Percentiles rank a stretch among this genome's conserved stretches.
phyloP scores from a whole-genome alignment of 2,888 invertebrate genomes.

The Lochmaea crataegi region DNA sequence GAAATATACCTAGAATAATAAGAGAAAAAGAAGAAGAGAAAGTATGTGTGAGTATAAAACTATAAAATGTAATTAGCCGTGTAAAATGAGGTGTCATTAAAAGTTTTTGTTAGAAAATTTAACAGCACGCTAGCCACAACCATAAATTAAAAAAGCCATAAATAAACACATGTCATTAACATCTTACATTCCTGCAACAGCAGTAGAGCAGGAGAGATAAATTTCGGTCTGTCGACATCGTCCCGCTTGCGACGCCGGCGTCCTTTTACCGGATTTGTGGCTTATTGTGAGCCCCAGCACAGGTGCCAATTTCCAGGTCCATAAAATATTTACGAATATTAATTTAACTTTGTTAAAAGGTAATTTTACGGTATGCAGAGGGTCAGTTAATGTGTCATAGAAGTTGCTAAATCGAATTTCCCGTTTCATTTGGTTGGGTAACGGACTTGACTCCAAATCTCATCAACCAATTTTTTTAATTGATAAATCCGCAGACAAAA shows the following conservation, averaged over 20 bases:
- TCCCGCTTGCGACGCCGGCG: neutral
- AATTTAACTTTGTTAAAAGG: slow-evolving; percentile 46
- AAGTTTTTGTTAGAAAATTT: slow-evolving; percentile 2
- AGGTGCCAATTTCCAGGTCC: slow-evolving; percentile 41
- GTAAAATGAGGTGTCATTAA: slow-evolving; percentile 10
- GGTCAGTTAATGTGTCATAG: slow-evolving; percentile 39
- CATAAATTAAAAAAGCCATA: slow-evolving; percentile 30
- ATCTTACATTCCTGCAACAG: slow-evolving; percentile 25
- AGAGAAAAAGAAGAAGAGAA: too few relatives aligned
- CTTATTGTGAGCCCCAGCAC: slow-evolving; percentile 35
- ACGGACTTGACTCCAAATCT: slow-evolving; percentile 26
- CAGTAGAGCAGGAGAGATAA: slow-evolving; percentile 16
- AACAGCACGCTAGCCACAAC: neutral
- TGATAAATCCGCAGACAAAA: neutral
- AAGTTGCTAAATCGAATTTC: slow-evolving; percentile 35
- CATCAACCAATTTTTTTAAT: slow-evolving; percentile 11
- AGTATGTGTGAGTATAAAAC: neutral
- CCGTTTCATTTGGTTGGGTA: slow-evolving; percentile 25
- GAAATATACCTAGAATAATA: too few relatives aligned
- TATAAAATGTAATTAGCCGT: slow-evolving; percentile 2
- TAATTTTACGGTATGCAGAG: slow-evolving; percentile 41
- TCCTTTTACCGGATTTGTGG: slow-evolving; percentile 30
- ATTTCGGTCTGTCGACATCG: slow-evolving; percentile 13
- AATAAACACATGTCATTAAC: slow-evolving; percentile 32
- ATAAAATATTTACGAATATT: slow-evolving; percentile 47